phyloP scores from a whole-genome alignment of 1,140 invertebrate species.

The Diabrotica undecimpunctata region DNA sequence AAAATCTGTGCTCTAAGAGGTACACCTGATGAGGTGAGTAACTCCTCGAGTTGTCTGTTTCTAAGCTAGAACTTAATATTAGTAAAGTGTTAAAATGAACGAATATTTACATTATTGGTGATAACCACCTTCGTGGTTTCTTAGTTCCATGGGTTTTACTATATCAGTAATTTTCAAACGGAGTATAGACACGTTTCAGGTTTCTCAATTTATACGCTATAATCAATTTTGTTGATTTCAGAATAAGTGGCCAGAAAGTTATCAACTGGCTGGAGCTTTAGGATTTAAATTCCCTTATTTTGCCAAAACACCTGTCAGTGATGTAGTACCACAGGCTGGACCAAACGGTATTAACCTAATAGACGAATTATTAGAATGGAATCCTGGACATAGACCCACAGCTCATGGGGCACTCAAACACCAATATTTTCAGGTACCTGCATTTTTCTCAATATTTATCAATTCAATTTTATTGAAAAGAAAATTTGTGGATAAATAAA shows the following conservation, averaged over 20 bases:
- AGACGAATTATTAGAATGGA: slow-evolving; percentile 85
- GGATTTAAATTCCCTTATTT: slow-evolving; percentile 96
- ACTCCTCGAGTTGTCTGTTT: too few relatives aligned
- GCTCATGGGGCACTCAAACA: slow-evolving; percentile 82
- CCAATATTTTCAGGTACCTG: slow-evolving; percentile 74
- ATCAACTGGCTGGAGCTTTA: slow-evolving; percentile 86
- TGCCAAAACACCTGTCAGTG: slow-evolving; percentile 70
- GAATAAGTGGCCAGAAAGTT: slow-evolving; percentile 94
- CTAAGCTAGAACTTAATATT: neutral
- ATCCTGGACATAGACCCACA: slow-evolving; percentile 88
- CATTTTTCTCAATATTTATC: slow-evolving; percentile 15
- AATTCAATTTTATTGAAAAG: too few relatives aligned
- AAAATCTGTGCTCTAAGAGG: slow-evolving; percentile 95
- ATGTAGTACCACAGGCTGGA: slow-evolving; percentile 81
- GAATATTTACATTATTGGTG: too few relatives aligned
- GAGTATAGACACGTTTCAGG: too few relatives aligned
- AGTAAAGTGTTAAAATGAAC: too few relatives aligned
- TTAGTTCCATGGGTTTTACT: too few relatives aligned
- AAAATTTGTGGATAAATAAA: neutral
- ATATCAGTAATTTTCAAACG: too few relatives aligned
- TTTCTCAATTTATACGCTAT: too few relatives aligned
- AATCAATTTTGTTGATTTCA: slow-evolving; percentile 45
- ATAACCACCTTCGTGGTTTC: too few relatives aligned
- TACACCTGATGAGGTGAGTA: slow-evolving; percentile 79
- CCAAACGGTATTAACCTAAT: slow-evolving; percentile 80